Base-by-base conservation (phyloP, 2,113 vertebrate species). In the Phocoena sinus region DNA sequence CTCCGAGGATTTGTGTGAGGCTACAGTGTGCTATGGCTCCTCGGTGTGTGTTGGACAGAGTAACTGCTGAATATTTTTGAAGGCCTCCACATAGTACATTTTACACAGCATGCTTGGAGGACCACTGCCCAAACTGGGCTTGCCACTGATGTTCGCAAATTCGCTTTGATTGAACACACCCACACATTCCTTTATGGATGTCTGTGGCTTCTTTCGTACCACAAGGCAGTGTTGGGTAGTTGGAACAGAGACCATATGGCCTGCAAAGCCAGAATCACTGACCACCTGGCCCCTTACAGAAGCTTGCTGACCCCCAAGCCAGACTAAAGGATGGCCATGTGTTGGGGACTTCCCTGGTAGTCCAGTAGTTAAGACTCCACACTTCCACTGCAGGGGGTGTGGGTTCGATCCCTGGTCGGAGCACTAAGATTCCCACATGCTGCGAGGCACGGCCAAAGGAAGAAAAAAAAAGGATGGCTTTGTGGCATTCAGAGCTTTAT, bases 211-310 rank as follows among this genome's bases (percentile, higher is more conserved):
- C 65, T 85, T 67, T 84, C 4, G 33, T 47, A 50, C 6, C 12
- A 1, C 17, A 23, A 26, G 60, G 44, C 81, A 18, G n/a, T 25
- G 8, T 33, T 87, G 15, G 56, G 8, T 68, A 2, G 5, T 76
- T 6, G 38, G 31, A 9, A 44, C n/a, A 47, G 36, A 83, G 41
- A n/a, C 9, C 2, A 0, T 9, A 1, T 58, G 50, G 11, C 44
- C 14, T 18, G 47, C 56, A 95, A 44, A 91, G 50, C 47, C 79
- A 74, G 83, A 86, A 4, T 31, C 23, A 23, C n/a, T 79, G 53
- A 10, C 33, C 74, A 0, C 18, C 44, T 80, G 26, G 6, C 36
- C 23, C 85, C 80, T 67, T 53, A 17, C 9, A 2, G 77, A 95
- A 60, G n/a, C 63, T 28, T 41, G 26, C 62, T 2, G 0, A 20